Conservation (phyloP, 2,797 vertebrate genomes). For the Enteromius anoplus region DNA sequence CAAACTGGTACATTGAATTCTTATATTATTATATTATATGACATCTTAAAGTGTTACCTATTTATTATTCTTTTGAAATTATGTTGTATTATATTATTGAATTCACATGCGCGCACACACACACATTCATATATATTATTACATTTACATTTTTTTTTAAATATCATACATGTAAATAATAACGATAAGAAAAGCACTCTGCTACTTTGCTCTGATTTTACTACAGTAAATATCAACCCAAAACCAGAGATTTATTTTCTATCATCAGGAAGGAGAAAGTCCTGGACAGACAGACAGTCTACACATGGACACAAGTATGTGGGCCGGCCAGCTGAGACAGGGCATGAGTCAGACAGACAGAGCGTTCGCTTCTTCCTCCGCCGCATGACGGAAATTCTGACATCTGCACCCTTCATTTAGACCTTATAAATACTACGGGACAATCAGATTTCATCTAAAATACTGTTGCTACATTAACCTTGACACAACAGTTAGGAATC, state of each 20-base stretch:
- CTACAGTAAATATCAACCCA: neutral
- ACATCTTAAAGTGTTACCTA: too few species aligned
- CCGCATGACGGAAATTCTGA: constrained; percentile 1
- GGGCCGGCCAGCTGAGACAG: constrained; percentile 34
- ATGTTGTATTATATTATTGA: too few species aligned
- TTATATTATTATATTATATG: too few species aligned
- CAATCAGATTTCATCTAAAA: neutral
- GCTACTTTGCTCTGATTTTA: neutral
- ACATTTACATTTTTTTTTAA: neutral
- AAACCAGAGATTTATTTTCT: neutral
- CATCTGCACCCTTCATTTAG: constrained; percentile 24
- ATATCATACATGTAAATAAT: neutral
- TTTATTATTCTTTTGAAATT: too few species aligned
- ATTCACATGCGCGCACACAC: too few species aligned
- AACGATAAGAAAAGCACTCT: neutral
- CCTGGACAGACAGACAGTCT: constrained; percentile 22
- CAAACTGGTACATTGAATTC: too few species aligned
- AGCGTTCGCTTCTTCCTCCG: neutral
- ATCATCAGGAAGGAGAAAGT: constrained; percentile 20
- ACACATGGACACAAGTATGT: constrained; percentile 31
- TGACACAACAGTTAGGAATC: neutral
- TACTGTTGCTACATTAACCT: neutral
- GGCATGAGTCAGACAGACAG: constrained; percentile 34
- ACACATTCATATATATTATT: neutral
- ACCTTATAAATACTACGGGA: neutral